phyloP scores from a whole-genome alignment of 1,140 invertebrate genomes.

The Solenopsis invicta region DNA sequence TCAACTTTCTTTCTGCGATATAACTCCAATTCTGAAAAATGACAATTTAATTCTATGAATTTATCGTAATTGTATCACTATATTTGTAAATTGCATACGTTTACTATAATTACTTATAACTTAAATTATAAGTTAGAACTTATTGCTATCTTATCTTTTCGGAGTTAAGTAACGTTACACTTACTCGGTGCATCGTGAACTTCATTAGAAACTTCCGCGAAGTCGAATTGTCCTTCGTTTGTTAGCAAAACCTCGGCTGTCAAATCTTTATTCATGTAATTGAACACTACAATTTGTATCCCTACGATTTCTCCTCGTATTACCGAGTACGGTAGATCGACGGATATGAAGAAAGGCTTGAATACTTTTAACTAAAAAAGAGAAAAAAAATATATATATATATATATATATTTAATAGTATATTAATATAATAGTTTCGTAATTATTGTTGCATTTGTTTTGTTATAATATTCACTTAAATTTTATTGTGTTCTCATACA shows the following conservation, averaged over 20 bases:
- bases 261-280: constrained; percentile 94
- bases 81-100: neutral
- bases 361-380: constrained; percentile 92
- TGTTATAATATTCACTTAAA: neutral
- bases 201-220: constrained; percentile 91
- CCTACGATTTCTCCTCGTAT: constrained; percentile 96
- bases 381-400: too few relatives aligned
- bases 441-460: neutral
- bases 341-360: constrained; percentile 94
- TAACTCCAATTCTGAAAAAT: constrained; percentile 88
- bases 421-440: neutral
- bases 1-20: constrained; percentile 89
- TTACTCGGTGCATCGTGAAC: constrained; percentile 89
- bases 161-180: constrained; percentile 63
- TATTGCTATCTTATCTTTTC: neutral
- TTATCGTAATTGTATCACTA: neutral
- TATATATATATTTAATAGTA: constrained; percentile 16
- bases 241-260: constrained; percentile 94
- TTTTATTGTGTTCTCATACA: neutral
- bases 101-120: neutral
- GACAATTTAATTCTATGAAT: neutral
- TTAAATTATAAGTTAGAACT: constrained; percentile 51
- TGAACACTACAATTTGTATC: constrained; percentile 96
- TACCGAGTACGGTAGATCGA: constrained; percentile 96
- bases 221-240: constrained; percentile 94